A percentile compares a stretch with the other conserved stretches of the same genome.
Conservation (phyloP, 1,140 invertebrate species). For the Liolophura sinensis region DNA sequence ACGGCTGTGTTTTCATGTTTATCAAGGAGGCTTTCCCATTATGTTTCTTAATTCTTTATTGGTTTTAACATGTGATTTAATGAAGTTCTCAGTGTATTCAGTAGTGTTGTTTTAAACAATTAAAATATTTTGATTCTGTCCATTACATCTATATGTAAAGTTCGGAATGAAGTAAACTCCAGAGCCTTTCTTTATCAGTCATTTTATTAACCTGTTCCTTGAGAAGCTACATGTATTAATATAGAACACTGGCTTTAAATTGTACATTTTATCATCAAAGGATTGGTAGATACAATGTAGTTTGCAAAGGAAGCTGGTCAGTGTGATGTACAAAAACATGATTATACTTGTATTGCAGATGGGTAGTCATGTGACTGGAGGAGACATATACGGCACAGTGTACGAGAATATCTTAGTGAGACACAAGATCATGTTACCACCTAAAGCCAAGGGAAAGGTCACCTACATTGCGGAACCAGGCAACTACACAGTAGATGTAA, state of each 20-base stretch:
- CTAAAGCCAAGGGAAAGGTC: conserved; percentile 92
- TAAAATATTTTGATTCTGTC: no score
- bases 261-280: no score
- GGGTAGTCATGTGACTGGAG: conserved; percentile 96
- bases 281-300: background rate
- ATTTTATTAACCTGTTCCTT: no score
- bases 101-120: no score
- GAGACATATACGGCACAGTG: conserved; percentile 94
- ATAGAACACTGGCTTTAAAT: no score
- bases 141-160: no score
- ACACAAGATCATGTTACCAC: conserved; percentile 93
- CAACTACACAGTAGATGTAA: conserved; percentile 90
- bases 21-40: conserved; percentile 1
- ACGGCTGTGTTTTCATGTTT: background rate
- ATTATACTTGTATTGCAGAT: conserved; percentile 62
- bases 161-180: no score
- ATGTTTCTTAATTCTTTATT: no score
- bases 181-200: no score
- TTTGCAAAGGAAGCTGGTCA: no score
- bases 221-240: no score
- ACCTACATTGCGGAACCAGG: conserved; percentile 94
- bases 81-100: background rate
- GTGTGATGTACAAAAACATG: no score
- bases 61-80: background rate
- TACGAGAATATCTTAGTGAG: conserved; percentile 97